Conservation (phyloP, 2,888 invertebrate species). For the Ditylenchus weischeri region DNA sequence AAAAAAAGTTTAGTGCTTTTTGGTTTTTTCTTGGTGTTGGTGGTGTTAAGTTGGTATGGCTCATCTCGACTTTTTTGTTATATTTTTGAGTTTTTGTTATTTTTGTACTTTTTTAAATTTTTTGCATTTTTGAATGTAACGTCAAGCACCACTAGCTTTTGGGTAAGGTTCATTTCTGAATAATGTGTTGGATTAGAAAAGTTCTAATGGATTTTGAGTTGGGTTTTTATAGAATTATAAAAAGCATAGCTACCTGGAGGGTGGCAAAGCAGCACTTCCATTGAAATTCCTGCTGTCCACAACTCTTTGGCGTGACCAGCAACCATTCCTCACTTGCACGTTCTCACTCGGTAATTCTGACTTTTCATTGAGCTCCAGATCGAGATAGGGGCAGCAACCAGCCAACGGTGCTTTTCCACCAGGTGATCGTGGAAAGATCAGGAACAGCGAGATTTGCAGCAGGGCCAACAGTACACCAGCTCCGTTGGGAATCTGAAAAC, state of each 20-base stretch:
- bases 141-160: neutral
- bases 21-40: too few species aligned
- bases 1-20: too few species aligned
- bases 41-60: too few species aligned
- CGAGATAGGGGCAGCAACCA: conserved; percentile 20
- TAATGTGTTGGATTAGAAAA: too few species aligned
- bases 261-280: conserved; percentile 9
- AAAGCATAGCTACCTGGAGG: conserved; percentile 10
- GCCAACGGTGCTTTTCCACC: conserved; percentile 27
- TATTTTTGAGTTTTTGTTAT: too few species aligned
- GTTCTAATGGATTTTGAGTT: too few species aligned
- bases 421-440: conserved; percentile 67
- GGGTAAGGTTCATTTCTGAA: neutral
- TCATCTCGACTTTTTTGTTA: too few species aligned
- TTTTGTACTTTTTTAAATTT: too few species aligned
- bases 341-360: conserved; percentile 1
- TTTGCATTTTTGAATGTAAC: too few species aligned
- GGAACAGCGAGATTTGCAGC: conserved; percentile 74
- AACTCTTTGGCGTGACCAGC: conserved; percentile 18
- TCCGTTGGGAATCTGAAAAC: conserved; percentile 73
- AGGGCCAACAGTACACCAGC: conserved; percentile 73
- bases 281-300: conserved; percentile 11
- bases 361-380: conserved; percentile 21
- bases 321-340: conserved; percentile 5
- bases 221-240: neutral